Percentiles rank a stretch among this genome's conserved stretches.
Conservation (phyloP, 2,888 invertebrate species). For the Heliconius hortense region DNA sequence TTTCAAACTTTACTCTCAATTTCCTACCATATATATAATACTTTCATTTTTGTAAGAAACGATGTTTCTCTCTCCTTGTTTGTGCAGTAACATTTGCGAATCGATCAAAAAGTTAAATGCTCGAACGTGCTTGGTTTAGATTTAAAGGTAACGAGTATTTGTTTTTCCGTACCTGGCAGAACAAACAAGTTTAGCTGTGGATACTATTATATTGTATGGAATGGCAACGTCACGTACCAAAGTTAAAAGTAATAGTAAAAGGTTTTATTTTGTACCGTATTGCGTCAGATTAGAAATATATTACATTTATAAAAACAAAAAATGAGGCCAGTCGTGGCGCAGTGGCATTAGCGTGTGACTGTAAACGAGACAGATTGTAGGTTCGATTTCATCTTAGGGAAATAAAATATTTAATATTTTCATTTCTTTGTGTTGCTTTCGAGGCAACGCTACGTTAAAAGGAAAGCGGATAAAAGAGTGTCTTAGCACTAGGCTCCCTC, state of each 20-base stretch:
- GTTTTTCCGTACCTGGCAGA: background rate
- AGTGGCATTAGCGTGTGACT: no score
- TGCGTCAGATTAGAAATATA: background rate
- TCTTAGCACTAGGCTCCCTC: no score
- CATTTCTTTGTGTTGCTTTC: no score
- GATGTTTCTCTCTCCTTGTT: constrained; percentile 66
- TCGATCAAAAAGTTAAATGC: constrained; percentile 34
- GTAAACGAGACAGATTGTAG: no score
- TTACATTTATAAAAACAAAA: no score
- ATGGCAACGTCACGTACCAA: background rate
- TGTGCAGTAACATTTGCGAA: constrained; percentile 32
- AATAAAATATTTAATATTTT: no score
- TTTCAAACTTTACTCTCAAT: constrained; percentile 79
- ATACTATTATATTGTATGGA: constrained; percentile 7
- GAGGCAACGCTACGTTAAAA: no score
- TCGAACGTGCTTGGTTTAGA: constrained; percentile 21
- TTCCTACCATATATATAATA: constrained; percentile 70
- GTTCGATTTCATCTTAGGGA: no score
- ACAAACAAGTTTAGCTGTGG: background rate
- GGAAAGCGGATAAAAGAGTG: no score
- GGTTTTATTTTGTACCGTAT: background rate
- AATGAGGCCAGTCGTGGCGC: no score
- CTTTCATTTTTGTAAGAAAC: constrained; percentile 57
- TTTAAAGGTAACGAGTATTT: constrained; percentile 15
- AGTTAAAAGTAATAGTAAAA: background rate